These are phyloP conservation scores for Paracanthobrama guichenoti DNA, from an alignment of 2,113 vertebrate species.

Conservation along the genomic window DNA sequence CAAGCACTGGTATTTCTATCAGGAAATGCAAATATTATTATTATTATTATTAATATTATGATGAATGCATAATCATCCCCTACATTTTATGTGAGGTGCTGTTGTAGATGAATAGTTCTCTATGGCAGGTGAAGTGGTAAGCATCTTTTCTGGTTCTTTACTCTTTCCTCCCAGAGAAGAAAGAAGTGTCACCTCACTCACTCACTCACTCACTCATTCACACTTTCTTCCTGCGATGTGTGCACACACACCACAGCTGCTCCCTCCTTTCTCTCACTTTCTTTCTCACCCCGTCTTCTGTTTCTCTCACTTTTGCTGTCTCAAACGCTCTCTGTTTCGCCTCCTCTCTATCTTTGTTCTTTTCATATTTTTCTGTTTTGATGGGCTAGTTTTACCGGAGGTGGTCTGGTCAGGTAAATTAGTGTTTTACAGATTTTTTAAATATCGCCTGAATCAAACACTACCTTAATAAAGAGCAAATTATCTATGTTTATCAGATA, in stretches of 20 bases:
- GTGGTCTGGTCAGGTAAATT: neutral
- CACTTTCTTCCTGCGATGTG: constrained; percentile 38
- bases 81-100: constrained; percentile 38
- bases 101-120: constrained; percentile 40
- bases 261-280: neutral
- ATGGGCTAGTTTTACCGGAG: neutral
- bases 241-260: constrained; percentile 31
- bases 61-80: constrained; percentile 31
- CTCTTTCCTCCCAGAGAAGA: constrained; percentile 50
- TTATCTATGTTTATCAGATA: neutral
- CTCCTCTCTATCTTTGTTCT: neutral
- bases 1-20: constrained; percentile 28
- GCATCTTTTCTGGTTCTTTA: constrained; percentile 43
- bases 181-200: constrained; percentile 49
- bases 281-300: constrained; percentile 17
- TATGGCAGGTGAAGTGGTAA: constrained; percentile 31
- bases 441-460: neutral
- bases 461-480: neutral
- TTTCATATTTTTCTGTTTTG: neutral
- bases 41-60: neutral
- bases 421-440: neutral
- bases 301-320: constrained; percentile 4
- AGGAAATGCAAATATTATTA: constrained; percentile 22
- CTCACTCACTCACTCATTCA: constrained; percentile 10
- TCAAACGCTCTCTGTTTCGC: neutral